Conservation (phyloP, 1,140 invertebrate genomes). For the Megalonaias nervosa region DNA sequence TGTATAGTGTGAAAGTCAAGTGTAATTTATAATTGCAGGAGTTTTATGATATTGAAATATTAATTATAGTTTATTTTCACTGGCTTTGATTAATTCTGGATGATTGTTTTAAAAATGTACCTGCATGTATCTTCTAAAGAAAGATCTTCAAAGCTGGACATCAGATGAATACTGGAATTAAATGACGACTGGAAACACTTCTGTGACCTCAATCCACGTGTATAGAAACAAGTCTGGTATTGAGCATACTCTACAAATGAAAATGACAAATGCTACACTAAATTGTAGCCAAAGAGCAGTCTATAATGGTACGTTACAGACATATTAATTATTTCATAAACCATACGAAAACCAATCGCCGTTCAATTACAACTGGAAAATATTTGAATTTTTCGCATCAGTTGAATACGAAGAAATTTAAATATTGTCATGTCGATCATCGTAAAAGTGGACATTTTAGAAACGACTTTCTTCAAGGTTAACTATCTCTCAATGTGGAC, state of each 20-base stretch:
- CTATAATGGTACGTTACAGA: background rate
- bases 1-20: background rate
- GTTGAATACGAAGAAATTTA: background rate
- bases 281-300: background rate
- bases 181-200: slow-evolving; percentile 14
- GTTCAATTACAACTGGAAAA: background rate
- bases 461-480: too few species aligned
- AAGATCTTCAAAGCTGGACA: slow-evolving; percentile 1
- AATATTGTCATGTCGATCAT: background rate
- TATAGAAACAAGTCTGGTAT: slow-evolving; percentile 12
- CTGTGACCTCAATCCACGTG: slow-evolving; percentile 5
- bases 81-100: too few species aligned
- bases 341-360: background rate
- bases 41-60: background rate
- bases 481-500: too few species aligned
- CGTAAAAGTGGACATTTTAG: too few species aligned
- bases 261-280: background rate
- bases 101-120: slow-evolving; percentile 1
- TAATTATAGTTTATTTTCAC: background rate
- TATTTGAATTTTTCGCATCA: background rate
- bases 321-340: background rate
- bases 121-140: slow-evolving; percentile 13
- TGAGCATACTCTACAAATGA: slow-evolving; percentile 19
- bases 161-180: background rate
- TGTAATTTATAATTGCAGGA: background rate